Conservation (phyloP, 2,797 vertebrate species). For the Alcedo atthis region DNA sequence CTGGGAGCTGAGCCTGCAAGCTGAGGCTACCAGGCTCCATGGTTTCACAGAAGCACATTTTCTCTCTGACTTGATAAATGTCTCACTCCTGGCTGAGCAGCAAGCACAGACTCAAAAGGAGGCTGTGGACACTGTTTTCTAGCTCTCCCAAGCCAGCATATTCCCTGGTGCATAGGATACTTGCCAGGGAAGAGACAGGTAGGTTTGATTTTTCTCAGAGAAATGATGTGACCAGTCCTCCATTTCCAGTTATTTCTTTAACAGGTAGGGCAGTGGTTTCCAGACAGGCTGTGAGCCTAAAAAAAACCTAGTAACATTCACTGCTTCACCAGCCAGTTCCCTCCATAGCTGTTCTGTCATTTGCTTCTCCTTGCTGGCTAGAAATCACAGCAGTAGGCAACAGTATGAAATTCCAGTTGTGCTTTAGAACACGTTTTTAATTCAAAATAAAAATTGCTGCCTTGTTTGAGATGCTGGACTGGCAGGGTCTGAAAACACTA, state of each 20-base stretch:
- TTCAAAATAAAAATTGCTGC: background rate
- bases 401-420: background rate
- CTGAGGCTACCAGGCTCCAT: background rate
- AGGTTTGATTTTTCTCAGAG: background rate
- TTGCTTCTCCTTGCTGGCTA: background rate
- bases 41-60: background rate
- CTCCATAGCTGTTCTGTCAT: background rate
- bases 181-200: background rate
- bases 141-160: background rate
- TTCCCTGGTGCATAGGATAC: background rate
- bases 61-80: background rate
- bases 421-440: background rate
- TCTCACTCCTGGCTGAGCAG: background rate
- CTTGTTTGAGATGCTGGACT: background rate
- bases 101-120: background rate
- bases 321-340: background rate
- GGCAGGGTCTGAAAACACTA: background rate
- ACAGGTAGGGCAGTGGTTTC: background rate
- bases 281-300: background rate
- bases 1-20: background rate
- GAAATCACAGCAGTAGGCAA: background rate
- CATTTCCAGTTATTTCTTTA: background rate
- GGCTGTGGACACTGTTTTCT: background rate
- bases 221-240: background rate
- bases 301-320: background rate